Evolutionary conservation across 1,140 invertebrate species (phyloP), one percentile per base, ranked within the genome.

Genomic region (Pseudomyrmex cubaensis): DNA sequence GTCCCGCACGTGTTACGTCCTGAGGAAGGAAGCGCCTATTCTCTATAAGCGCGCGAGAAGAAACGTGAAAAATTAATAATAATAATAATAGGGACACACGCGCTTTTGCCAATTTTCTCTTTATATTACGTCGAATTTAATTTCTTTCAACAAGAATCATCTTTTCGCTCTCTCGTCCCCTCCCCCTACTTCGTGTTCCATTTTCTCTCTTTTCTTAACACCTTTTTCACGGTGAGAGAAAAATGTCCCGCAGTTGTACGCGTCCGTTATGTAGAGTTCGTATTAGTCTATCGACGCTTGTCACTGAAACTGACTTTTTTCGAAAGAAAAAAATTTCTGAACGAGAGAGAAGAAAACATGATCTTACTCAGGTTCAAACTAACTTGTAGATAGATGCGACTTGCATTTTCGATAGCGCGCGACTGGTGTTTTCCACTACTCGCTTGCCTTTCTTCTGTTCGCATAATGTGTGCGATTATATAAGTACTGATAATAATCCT

Each of bases 331-430:
- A 70, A 73, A 83, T 35, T 15, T 76, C 80, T 20, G 72, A 46
- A 61, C 82, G 46, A 61, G 57, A 72, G 59, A 56, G 2, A n/a
- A 10, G 50, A 78, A 76, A 76, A 73, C 69, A 83, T 75, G 52
- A 73, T 83, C 80, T 83, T 73, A 85, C 67, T 86, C 82, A 87
- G 66, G 64, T 85, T 9, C 35, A 62, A 88, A 70, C 57, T 66
- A 87, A 69, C 56, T 7, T 87, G 59, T 56, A 35, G 35, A 35
- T 35, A 35, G 35, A 35, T 35, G 35, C 35, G 20, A 52, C 5
- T 35, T 59, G 17, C 73, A 2, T 25, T 62, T 10, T 8, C 57
- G 15, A 3, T 52, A 50, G 12, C 22, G 5, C 9, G 35, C 7
- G n/a, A 63, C 13, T 17, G 5, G 66, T 44, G 3, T 20, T 20